Percentiles rank a stretch among this genome's conserved stretches.
Evolutionary conservation across 2,888 invertebrate genomes (phyloP).

Genomic region (Xanthorhoe designata): DNA sequence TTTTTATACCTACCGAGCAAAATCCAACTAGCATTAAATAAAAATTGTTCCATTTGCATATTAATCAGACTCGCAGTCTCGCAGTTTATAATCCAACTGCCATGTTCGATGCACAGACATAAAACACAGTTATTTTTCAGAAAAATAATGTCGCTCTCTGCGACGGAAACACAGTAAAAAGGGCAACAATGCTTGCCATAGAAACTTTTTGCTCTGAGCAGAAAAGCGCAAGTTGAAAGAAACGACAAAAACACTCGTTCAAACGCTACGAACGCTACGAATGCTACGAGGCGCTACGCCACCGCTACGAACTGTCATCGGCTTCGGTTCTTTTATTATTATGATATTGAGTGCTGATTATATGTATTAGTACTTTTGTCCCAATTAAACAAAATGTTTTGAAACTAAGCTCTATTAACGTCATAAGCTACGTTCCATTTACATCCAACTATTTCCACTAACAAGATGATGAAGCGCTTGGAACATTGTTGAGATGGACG

Average conservation of each 20-base stretch:
- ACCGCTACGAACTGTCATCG: constrained; percentile 7
- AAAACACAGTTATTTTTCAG: neutral
- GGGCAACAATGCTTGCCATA: constrained; percentile 9
- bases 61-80: neutral
- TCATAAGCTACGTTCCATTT: no score
- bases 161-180: constrained; percentile 10
- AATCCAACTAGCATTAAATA: neutral
- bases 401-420: no score
- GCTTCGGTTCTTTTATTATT: neutral
- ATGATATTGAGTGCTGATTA: no score
- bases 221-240: neutral
- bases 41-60: neutral
- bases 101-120: neutral
- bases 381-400: no score
- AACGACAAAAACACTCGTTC: constrained; percentile 3
- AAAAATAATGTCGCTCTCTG: constrained; percentile 4
- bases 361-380: neutral
- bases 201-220: neutral
- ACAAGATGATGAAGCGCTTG: no score
- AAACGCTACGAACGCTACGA: constrained; percentile 7
- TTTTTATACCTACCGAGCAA: neutral
- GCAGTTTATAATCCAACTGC: constrained; percentile 2
- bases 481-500: no score
- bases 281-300: constrained; percentile 27
- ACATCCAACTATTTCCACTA: no score